These are phyloP conservation scores for Pelecanus crispus DNA, from an alignment of 2,113 vertebrate genomes.

Conservation along the genomic window DNA sequence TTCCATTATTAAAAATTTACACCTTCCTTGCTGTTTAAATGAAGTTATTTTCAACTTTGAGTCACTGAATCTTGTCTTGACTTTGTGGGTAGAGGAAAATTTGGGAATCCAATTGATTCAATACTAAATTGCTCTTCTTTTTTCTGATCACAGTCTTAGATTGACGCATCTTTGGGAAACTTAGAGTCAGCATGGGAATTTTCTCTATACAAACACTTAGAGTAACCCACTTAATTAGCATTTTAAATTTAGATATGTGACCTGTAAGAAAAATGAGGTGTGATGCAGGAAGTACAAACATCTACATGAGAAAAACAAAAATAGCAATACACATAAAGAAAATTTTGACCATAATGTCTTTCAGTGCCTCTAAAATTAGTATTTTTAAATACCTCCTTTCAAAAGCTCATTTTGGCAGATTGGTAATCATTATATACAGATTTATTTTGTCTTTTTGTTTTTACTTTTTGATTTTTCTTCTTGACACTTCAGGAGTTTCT, in stretches of 20 bases:
- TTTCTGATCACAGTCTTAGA: neutral
- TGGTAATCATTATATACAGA: slow-evolving; percentile 35
- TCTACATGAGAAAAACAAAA: neutral
- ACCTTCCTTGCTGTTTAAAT: neutral
- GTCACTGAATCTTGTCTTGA: neutral
- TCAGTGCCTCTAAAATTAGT: neutral
- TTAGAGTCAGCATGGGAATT: neutral
- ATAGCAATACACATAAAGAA: neutral
- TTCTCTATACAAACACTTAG: neutral
- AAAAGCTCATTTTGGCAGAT: neutral
- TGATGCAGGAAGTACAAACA: neutral
- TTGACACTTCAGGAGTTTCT: slow-evolving; percentile 39
- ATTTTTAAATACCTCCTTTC: neutral
- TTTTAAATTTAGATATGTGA: neutral
- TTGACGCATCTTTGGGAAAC: neutral
- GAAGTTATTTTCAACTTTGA: neutral
- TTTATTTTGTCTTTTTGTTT: slow-evolving; percentile 68
- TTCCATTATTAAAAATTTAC: neutral
- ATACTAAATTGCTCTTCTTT: neutral
- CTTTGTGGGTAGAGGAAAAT: neutral
- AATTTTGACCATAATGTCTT: neutral
- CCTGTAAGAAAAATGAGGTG: neutral
- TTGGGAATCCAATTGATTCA: neutral
- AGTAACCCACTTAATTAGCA: neutral
- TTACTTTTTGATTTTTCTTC: slow-evolving; percentile 69